Percentiles rank a stretch among this genome's conserved stretches.
These are phyloP conservation scores for Lerema accius DNA, from an alignment of 1,140 invertebrate genomes.

Conservation along the genomic window DNA sequence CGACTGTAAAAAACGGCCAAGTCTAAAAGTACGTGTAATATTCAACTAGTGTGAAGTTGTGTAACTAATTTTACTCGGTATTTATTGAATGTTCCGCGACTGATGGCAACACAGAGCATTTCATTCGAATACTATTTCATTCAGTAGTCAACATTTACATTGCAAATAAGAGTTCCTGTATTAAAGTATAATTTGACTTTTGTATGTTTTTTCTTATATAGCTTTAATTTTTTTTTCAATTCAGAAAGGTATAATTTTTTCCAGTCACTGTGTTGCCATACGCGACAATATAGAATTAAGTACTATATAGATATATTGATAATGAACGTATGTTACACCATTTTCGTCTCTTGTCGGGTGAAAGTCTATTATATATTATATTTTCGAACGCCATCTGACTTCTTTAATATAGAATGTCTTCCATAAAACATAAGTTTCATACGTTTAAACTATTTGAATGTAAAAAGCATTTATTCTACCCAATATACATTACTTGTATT, in stretches of 20 bases:
- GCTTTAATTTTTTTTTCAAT: conserved; percentile 2
- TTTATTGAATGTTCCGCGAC: conserved; percentile 56
- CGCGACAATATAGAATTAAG: conserved; percentile 29
- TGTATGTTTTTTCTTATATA: neutral
- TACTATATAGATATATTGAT: conserved; percentile 30
- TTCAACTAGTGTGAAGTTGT: conserved; percentile 60
- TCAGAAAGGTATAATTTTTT: conserved; percentile 14
- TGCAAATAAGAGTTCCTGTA: neutral
- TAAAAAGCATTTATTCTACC: too few relatives aligned
- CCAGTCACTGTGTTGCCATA: conserved; percentile 25
- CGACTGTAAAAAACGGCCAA: conserved; percentile 36
- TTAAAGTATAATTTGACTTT: neutral
- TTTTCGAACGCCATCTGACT: conserved; percentile 7
- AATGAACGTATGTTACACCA: conserved; percentile 22
- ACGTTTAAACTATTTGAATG: too few relatives aligned
- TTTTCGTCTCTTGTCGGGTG: conserved; percentile 37
- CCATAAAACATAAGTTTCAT: conserved; percentile 29
- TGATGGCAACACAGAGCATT: conserved; percentile 40
- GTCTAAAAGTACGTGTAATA: conserved; percentile 52
- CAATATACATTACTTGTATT: too few relatives aligned
- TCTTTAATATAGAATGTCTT: conserved; percentile 27
- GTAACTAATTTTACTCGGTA: conserved; percentile 65
- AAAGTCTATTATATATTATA: conserved; percentile 20
- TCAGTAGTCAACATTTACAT: too few relatives aligned
- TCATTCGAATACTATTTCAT: conserved; percentile 10